Conservation (phyloP, 1,140 invertebrate genomes). For the Drosophila dunni region DNA sequence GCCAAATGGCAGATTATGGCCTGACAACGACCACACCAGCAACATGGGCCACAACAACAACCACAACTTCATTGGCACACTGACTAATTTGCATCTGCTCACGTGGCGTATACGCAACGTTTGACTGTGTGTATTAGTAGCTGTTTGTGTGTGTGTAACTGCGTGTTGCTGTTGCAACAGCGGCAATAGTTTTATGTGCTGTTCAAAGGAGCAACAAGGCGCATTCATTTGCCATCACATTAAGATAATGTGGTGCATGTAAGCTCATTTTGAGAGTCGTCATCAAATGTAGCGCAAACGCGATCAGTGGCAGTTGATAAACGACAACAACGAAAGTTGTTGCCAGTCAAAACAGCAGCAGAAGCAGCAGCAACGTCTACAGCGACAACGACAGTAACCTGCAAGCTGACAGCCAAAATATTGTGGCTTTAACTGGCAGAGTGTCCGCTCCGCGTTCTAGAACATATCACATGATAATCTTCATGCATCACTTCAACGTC, state of each 20-base stretch:
- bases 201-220: slow-evolving; percentile 31
- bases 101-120: slow-evolving; percentile 49
- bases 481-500: slow-evolving; percentile 78
- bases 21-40: slow-evolving; percentile 42
- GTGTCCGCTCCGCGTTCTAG: slow-evolving; percentile 53
- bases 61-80: slow-evolving; percentile 20
- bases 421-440: slow-evolving; percentile 41
- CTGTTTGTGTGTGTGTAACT: slow-evolving; percentile 10
- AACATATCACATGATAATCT: slow-evolving; percentile 83
- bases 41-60: slow-evolving; percentile 3
- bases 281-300: slow-evolving; percentile 73
- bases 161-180: slow-evolving; percentile 1
- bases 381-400: slow-evolving; percentile 35
- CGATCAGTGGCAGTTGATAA: slow-evolving; percentile 74
- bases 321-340: slow-evolving; percentile 59
- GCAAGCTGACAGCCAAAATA: slow-evolving; percentile 69
- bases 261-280: slow-evolving; percentile 61
- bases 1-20: slow-evolving; percentile 68
- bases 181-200: slow-evolving; percentile 29
- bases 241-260: slow-evolving; percentile 78
- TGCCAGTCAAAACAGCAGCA: slow-evolving; percentile 36
- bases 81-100: slow-evolving; percentile 39
- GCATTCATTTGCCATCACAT: slow-evolving; percentile 79
- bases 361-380: slow-evolving; percentile 8
- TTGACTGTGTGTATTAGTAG: background rate